These are phyloP conservation scores for Podarcis lilfordi DNA, from an alignment of 2,797 vertebrate genomes.

Conservation along the genomic window DNA sequence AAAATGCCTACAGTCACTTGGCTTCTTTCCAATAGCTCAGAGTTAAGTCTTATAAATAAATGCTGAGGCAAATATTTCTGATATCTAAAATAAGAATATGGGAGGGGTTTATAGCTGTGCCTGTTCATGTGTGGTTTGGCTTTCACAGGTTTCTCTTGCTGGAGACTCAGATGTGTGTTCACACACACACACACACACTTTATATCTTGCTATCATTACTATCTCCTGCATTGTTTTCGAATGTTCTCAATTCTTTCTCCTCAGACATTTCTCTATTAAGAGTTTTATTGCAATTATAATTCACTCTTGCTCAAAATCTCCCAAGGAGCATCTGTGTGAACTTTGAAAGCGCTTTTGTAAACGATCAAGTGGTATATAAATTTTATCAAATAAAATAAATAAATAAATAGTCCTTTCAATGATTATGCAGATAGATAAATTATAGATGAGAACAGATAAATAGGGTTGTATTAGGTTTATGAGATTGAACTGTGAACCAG, in stretches of 20 bases:
- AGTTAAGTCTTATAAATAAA: constrained; percentile 5
- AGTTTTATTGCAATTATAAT: constrained; percentile 56
- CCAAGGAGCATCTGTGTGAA: constrained; percentile 44
- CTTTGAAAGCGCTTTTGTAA: constrained; percentile 10
- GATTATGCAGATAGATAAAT: constrained; percentile 33
- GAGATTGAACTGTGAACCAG: neutral
- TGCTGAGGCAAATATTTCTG: constrained; percentile 11
- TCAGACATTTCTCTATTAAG: constrained; percentile 21
- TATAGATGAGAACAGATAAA: neutral
- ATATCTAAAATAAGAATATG: neutral
- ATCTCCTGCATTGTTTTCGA: constrained; percentile 2
- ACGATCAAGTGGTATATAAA: no score
- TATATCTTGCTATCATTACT: neutral
- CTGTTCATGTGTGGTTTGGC: neutral
- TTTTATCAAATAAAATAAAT: no score
- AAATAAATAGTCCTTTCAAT: neutral
- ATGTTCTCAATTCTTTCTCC: constrained; percentile 32
- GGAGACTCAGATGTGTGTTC: neutral
- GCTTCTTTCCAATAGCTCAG: neutral
- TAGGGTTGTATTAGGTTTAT: neutral
- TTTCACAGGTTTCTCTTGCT: neutral
- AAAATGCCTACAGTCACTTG: neutral
- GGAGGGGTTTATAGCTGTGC: neutral
- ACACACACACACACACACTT: neutral
- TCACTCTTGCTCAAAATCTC: constrained; percentile 52